Conservation (phyloP, 2,113 vertebrate species). For the Festucalex cinctus region DNA sequence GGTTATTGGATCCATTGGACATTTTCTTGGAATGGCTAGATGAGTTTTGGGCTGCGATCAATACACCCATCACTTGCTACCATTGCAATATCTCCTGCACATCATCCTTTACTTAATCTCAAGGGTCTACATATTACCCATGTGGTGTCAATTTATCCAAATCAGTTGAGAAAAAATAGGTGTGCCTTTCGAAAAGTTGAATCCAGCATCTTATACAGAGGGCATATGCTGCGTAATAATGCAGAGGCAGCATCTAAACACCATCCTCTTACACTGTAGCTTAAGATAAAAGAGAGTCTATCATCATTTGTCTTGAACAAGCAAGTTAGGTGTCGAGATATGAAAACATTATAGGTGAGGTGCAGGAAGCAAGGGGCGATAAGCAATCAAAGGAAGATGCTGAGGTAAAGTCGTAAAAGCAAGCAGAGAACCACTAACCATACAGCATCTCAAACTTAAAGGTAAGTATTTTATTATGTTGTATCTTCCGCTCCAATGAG, state of each 20-base stretch:
- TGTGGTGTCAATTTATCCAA: not conserved
- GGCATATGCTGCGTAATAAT: not conserved
- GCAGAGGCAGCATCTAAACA: not conserved
- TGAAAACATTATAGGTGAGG: not conserved
- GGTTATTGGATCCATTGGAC: conserved; percentile 40
- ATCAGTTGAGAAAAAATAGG: not conserved
- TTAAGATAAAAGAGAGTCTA: not conserved
- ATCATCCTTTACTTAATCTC: conserved; percentile 35
- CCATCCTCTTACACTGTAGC: not conserved
- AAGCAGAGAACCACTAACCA: conserved; percentile 3
- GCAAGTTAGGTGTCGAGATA: not conserved
- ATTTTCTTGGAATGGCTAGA: conserved; percentile 58
- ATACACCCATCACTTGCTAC: conserved; percentile 45
- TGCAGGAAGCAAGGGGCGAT: not conserved
- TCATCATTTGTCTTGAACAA: not conserved
- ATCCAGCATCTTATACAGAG: not conserved
- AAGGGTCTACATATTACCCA: conserved; percentile 13
- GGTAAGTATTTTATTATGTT: conserved; percentile 24
- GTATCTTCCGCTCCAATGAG: conserved; percentile 2
- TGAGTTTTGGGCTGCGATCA: conserved; percentile 57
- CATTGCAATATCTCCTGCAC: conserved; percentile 44
- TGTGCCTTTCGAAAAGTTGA: not conserved
- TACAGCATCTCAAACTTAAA: conserved; percentile 14
- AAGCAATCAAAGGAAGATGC: not conserved
- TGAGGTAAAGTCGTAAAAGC: conserved; percentile 1